Conservation (phyloP, 2,113 vertebrate species). For the Microtus oregoni region DNA sequence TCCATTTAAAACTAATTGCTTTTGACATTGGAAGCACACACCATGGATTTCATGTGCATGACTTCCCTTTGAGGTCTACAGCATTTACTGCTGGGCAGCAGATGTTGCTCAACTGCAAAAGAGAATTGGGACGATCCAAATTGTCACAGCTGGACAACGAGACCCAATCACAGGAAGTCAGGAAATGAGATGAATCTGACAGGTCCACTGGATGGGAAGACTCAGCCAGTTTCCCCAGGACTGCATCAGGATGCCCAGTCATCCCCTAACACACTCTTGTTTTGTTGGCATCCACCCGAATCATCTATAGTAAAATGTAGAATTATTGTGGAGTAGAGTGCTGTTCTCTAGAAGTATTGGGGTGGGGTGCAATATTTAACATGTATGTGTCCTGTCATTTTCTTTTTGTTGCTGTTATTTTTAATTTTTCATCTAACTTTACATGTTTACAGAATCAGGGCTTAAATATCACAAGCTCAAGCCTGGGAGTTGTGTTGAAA, state of each 20-base stretch:
- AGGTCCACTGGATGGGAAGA: neutral
- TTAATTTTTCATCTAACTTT: constrained; percentile 6
- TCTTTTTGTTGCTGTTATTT: neutral
- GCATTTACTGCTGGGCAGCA: constrained; percentile 70
- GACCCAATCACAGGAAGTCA: constrained; percentile 44
- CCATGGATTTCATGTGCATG: constrained; percentile 56
- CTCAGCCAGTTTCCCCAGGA: neutral
- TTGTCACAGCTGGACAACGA: neutral
- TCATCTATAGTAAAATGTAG: neutral
- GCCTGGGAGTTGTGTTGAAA: neutral
- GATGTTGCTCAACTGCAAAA: constrained; percentile 74
- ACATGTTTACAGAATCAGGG: neutral
- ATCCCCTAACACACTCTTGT: neutral
- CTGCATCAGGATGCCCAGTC: neutral
- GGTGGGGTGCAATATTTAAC: neutral
- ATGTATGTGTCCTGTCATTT: neutral
- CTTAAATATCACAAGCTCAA: neutral
- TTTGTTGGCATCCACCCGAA: neutral
- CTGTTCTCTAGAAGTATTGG: neutral
- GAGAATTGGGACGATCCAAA: constrained; percentile 18
- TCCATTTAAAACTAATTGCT: constrained; percentile 68
- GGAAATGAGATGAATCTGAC: constrained; percentile 8
- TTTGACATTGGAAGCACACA: constrained; percentile 67
- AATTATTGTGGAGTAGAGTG: neutral
- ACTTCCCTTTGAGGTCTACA: constrained; percentile 74